Conservation (phyloP, 2,888 invertebrate genomes). For the Tenthredo notha region DNA sequence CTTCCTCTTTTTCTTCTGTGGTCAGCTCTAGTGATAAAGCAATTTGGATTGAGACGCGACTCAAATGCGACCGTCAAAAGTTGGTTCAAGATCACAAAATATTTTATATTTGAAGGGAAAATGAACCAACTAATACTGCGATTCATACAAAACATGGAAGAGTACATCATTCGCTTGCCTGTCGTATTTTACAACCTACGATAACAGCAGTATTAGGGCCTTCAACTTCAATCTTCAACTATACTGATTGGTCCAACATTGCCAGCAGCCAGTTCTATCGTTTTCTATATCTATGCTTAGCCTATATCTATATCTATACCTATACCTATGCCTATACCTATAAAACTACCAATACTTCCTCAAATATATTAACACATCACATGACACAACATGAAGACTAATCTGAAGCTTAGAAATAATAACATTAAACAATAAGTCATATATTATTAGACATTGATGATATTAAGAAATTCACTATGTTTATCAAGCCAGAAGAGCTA, state of each 20-base stretch:
- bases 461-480: constrained; percentile 6
- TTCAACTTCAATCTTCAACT: background rate
- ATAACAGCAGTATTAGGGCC: background rate
- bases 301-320: background rate
- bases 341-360: background rate
- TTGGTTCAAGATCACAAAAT: no score
- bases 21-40: no score
- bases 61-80: no score
- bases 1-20: no score
- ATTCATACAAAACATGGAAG: no score
- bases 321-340: background rate
- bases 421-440: background rate
- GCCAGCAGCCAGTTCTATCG: background rate
- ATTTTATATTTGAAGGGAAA: no score
- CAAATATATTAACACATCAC: background rate
- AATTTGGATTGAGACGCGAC: no score
- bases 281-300: background rate
- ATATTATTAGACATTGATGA: background rate
- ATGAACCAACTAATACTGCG: no score
- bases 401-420: background rate
- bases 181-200: background rate
- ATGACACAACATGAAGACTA: background rate
- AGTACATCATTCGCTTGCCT: no score
- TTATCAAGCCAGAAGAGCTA: background rate
- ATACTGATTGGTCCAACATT: background rate